Conservation (phyloP, 2,888 invertebrate species). For the Drosophila acutilabella region DNA sequence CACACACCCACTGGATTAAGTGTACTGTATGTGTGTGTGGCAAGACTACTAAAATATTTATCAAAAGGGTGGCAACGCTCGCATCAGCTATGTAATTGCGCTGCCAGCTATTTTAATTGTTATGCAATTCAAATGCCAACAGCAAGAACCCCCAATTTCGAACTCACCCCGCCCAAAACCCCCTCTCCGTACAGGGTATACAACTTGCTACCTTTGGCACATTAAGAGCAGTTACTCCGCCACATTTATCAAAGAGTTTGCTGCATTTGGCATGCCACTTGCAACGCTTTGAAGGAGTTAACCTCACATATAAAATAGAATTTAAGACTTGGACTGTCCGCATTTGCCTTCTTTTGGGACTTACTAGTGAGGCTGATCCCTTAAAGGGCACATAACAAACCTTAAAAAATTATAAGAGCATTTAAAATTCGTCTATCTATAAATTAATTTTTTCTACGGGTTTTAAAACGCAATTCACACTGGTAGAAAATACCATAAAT, state of each 20-base stretch:
- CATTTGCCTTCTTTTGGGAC: no score
- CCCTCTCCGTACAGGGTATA: neutral
- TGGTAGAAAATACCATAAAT: slow-evolving; percentile 72
- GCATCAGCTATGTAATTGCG: slow-evolving; percentile 29
- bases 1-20: neutral
- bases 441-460: no score
- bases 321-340: no score
- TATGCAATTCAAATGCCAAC: slow-evolving; percentile 63
- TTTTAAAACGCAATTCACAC: slow-evolving; percentile 77
- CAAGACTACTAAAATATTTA: slow-evolving; percentile 42
- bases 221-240: slow-evolving; percentile 26
- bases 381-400: no score
- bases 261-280: no score
- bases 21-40: slow-evolving; percentile 6
- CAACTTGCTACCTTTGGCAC: slow-evolving; percentile 15
- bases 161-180: neutral
- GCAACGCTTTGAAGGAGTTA: neutral
- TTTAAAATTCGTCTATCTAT: neutral
- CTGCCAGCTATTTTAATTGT: slow-evolving; percentile 72
- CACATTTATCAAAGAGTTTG: slow-evolving; percentile 26
- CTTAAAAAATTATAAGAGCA: neutral
- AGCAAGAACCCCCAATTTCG: neutral
- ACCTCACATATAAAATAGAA: no score
- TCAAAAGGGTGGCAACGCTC: slow-evolving; percentile 14
- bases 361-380: no score